Base-by-base conservation (phyloP, 2,888 invertebrate genomes). In the Clostera curtula region DNA sequence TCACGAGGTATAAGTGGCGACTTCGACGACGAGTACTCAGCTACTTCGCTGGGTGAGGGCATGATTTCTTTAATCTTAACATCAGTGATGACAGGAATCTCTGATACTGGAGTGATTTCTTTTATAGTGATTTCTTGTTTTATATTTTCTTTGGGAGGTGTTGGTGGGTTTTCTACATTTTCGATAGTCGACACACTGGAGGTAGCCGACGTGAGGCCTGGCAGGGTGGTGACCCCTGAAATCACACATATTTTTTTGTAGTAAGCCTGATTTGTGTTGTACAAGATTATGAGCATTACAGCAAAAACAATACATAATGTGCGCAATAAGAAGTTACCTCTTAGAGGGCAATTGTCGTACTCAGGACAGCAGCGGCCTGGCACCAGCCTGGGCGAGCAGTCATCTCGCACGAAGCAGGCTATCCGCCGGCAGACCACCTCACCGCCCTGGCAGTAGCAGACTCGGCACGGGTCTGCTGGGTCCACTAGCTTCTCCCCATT, bases 381-480 rank as follows among this genome's bases (percentile, higher is more conserved):
- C 43, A 91, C 89, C 41, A 86, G 87, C 37, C 89, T 86, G 17
- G 91, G 91, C 52, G 87, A 86, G 71, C 93, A 93, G 72, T 93
- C 93, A 43, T 89, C 88, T 27, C 93, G 84, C 46, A 88, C 86
- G 72, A 90, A 92, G 72, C 93, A 93, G 26, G 90, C 90, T 42
- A 93, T 89, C 36, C 90, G 87, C 23, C 90, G 89, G 72, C 93
- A 93, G 51, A 90, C 89, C 47, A 93, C 88, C 65, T 92, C 91
- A 2, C 92, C 92, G 11, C 92, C 91, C 71, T 90, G 88, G 69
- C 93, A 93, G 73, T 91, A 92, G 71, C 93, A 93, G 34, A 90
- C 91, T 52, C 89, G 89, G 75, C 93, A 93, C 12, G 92, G 92
- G 44, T 89, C 89, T 43, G 86, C 87, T 3, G 89, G 89, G 57